Evolutionary conservation across 1,140 invertebrate species (phyloP), one percentile per base, ranked within the genome.

Genomic region (Anthonomus grandis): DNA sequence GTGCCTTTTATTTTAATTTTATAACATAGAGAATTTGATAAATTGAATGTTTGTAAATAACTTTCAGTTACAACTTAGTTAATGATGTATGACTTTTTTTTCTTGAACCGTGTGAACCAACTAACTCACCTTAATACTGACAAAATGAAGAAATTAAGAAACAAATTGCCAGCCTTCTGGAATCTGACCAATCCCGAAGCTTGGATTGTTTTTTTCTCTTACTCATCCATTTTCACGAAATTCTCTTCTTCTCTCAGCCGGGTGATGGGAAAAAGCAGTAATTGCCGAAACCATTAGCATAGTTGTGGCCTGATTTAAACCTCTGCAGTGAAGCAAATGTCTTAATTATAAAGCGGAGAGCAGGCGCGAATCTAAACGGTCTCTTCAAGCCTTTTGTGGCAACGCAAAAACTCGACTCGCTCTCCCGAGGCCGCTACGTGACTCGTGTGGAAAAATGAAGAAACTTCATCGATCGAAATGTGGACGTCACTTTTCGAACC

Each of bases 311-410:
- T 70, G 69, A 71, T 71, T 71, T 71, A 71, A 70, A 65, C 67
- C 68, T 64, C 64, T 65, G 66, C 66, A 63, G 65, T 65, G 66
- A 58, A 65, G 67, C 68, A 69, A 71, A 71, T 70, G 70, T 71
- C 70, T 71, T 71, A 71, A 71, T 71, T 71, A 71, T 71, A 65
- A 64, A 57, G 51, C 45, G 60, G 51, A 55, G 61, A 57, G 64
- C 59, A 61, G 68, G 68, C 60, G 70, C 67, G 70, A 71, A 71
- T 71, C 62, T 64, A 71, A 71, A 71, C 70, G 59, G 68, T 63
- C 70, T 71, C 53, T 67, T 71, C 67, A 69, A 60, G 50, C 70
- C 70, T 64, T 71, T 71, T 71, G 60, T 62, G 70, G 70, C 53
- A 19, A 57, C 34, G 60, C 62, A 64, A 69, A 67, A 69, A 69